Conservation (phyloP, 2,113 vertebrate genomes). For the Globicephala melas region DNA sequence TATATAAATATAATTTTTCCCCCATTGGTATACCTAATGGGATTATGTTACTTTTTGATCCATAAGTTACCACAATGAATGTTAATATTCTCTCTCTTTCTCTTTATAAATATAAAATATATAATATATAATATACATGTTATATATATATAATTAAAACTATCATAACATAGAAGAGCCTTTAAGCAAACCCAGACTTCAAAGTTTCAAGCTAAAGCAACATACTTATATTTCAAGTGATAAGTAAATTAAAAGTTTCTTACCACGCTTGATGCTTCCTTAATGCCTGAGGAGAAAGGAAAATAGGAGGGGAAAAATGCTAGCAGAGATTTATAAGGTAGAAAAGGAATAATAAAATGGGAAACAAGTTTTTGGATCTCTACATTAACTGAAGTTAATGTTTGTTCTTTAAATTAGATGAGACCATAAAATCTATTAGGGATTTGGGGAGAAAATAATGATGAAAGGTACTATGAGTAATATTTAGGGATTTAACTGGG, state of each 20-base stretch:
- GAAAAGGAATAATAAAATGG: background rate
- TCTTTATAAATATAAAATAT: background rate
- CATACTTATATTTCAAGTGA: background rate
- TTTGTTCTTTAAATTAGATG: conserved; percentile 8
- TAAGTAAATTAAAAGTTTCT: background rate
- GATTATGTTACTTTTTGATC: background rate
- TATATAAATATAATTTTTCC: background rate
- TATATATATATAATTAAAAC: background rate
- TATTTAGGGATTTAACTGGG: background rate
- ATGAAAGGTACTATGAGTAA: background rate
- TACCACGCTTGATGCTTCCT: background rate
- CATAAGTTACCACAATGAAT: background rate
- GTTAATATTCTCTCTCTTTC: background rate
- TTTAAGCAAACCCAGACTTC: background rate
- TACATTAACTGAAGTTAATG: background rate
- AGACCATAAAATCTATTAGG: background rate
- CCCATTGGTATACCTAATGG: background rate
- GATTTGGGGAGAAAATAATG: conserved; percentile 20
- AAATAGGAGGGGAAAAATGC: background rate
- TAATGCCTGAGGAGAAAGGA: background rate
- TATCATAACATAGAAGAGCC: background rate
- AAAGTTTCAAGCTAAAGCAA: background rate
- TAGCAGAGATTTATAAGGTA: background rate
- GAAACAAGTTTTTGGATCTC: background rate
- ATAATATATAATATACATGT: background rate